Evolutionary conservation across 2,888 invertebrate species (phyloP), one percentile per base, ranked within the genome.

Genomic region (Rapana venosa): DNA sequence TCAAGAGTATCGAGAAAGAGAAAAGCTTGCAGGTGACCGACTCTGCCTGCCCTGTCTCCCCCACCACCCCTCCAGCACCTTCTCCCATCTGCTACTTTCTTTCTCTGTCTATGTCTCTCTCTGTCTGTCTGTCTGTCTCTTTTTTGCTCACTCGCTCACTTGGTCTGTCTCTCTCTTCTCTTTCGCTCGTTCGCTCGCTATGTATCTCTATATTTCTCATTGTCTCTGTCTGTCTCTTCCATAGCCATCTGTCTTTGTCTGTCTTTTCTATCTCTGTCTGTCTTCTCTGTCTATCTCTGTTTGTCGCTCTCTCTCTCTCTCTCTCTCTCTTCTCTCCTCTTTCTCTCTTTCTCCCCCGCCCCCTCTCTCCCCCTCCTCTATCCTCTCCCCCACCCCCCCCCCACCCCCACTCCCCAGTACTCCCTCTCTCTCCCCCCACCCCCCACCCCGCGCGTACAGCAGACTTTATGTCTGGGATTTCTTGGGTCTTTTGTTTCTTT

Each of bases 1-100:
- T 96, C n/a, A 94, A 95, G 88, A 93, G 94, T n/a, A 70, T 95
- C 36, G 94, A 95, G 89, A 90, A 92, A 81, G 95, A 94, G 61
- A 94, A 89, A 83, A 32, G 81, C 61, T 56, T 87, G 36, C 81
- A 61, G 61, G 79, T 86, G 30, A 32, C 32, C 5, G 26, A 13
- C n/a, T 77, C 30, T 77, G 1, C 61, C 61, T 61, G 17, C 13
- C 61, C 22, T 15, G 22, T 22, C 4, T 13, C 61, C 61, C 22
- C 13, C 15, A 79, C 74, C 26, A 1, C n/a, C 74, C n/a, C 4
- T 74, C 4, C n/a, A 22, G 26, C 30, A 26, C 74, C n/a, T 11
- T 77, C 77, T 77, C 77, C 32, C 32, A n/a, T 32, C 77, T 77
- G 17, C 32, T 15, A 32, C 11, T 32, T 13, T 79, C 32, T 79